Evolutionary conservation across 2,113 vertebrate species (phyloP).

Genomic region (Upupa epops): DNA sequence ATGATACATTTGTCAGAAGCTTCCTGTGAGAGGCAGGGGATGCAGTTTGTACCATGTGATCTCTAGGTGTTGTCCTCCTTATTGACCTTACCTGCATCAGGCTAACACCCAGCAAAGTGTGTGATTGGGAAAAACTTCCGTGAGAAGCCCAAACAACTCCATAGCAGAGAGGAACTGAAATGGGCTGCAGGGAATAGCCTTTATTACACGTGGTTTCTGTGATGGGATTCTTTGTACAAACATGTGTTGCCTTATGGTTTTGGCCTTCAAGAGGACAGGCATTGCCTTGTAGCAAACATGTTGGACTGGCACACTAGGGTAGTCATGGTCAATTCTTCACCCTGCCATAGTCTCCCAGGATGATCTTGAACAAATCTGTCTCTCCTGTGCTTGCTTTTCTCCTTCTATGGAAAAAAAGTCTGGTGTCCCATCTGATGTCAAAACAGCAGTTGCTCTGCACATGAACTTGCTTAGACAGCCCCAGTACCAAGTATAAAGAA

Average conservation of each 20-base stretch:
- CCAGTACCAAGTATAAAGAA: no score
- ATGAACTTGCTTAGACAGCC: not conserved
- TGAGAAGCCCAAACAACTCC: not conserved
- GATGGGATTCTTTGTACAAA: not conserved
- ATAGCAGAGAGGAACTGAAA: not conserved
- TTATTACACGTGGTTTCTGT: not conserved
- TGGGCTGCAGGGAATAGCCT: no score
- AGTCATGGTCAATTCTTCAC: not conserved
- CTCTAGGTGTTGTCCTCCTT: not conserved
- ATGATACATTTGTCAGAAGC: rapidly evolving
- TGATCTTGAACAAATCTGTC: not conserved
- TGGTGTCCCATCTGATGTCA: no score
- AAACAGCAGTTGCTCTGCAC: not conserved
- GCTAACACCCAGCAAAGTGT: not conserved
- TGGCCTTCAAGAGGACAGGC: not conserved
- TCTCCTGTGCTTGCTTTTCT: not conserved
- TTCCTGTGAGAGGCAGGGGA: not conserved
- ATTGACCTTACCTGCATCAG: not conserved
- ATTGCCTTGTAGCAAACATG: not conserved
- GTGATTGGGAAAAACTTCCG: not conserved
- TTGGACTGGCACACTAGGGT: not conserved
- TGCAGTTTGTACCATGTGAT: not conserved
- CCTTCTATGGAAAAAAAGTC: not conserved
- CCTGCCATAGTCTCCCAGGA: not conserved
- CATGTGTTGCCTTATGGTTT: not conserved